Percentiles rank a stretch among this genome's conserved stretches.
phyloP scores from a whole-genome alignment of 2,113 vertebrate genomes.

The Pogonocichla stellata region DNA sequence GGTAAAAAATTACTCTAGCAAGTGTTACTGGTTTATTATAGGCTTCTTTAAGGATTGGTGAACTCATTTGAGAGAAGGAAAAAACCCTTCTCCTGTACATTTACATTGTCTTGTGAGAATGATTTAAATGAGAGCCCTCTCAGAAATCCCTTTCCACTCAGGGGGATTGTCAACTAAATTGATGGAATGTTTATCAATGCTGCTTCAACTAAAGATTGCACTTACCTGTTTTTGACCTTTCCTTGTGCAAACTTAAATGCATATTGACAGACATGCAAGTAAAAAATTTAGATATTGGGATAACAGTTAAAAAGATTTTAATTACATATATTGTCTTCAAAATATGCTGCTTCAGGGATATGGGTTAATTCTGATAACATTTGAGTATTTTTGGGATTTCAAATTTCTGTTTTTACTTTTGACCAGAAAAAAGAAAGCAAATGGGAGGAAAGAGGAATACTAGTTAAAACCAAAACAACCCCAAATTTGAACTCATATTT shows the following conservation, averaged over 20 bases:
- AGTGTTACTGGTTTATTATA: neutral
- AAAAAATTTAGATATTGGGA: neutral
- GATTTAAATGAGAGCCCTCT: constrained; percentile 4
- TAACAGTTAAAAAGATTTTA: neutral
- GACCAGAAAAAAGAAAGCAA: neutral
- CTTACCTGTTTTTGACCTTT: neutral
- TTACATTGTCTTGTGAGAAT: neutral
- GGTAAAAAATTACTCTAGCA: neutral
- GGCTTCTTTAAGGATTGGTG: neutral
- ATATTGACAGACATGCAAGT: neutral
- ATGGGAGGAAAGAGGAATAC: neutral
- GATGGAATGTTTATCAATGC: neutral
- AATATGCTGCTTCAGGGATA: neutral
- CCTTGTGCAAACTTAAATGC: neutral
- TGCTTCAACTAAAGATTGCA: neutral
- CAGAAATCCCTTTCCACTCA: neutral
- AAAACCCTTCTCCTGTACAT: neutral
- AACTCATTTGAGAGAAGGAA: constrained; percentile 35
- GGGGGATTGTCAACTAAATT: neutral
- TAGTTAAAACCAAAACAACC: neutral
- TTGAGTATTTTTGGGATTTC: neutral
- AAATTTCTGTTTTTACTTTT: neutral
- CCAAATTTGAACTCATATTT: neutral
- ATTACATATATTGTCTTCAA: neutral
- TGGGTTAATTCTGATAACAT: neutral